Base-by-base conservation (phyloP, 2,113 vertebrate species). In the Stercorarius parasiticus region DNA sequence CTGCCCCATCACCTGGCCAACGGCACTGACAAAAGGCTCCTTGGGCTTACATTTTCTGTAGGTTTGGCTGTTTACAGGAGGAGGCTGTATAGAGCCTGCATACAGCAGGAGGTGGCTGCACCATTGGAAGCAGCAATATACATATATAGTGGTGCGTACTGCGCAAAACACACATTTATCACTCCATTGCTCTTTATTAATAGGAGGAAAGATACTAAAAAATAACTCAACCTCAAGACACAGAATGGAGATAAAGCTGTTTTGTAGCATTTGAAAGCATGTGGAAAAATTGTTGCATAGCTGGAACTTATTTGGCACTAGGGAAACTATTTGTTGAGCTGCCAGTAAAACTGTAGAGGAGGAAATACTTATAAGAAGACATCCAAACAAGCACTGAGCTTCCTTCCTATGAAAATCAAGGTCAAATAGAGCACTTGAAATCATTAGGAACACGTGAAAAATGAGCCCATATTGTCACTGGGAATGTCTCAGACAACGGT, bases 111-210 rank as follows among this genome's bases (percentile, higher is more conserved):
- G 15, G 26, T 76, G 73, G 29, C 56, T 76, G 61, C 43, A 22
- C 22, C 3, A 3, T 18, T 87, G 70, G 49, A 95, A 96, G 43
- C 58, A 90, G n/a, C 53, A 42, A 42, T 77, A 71, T 65, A 56
- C 73, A 40, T 18, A 64, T 52, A 88, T 19, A 88, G 49, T 76
- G 78, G 78, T 80, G 84, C 82, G 73, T 66, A 62, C 45, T 87
- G 73, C 0, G 3, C 87, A 97, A 91, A 95, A 86, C 3, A 80
- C 70, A 82, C 89, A 94, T 97, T 96, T 95, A 94, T 95, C 94
- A 95, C 85, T 92, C 93, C 91, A 93, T 94, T 96, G 92, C 91
- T 70, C 84, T 97, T 97, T 94, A 96, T 93, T 97, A 95, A 96
- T 91, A 95, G 95, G 82, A 95, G 72, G 92, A 86, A 96, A 94